Conservation (phyloP, 2,888 invertebrate genomes). For the Cerastoderma edule region DNA sequence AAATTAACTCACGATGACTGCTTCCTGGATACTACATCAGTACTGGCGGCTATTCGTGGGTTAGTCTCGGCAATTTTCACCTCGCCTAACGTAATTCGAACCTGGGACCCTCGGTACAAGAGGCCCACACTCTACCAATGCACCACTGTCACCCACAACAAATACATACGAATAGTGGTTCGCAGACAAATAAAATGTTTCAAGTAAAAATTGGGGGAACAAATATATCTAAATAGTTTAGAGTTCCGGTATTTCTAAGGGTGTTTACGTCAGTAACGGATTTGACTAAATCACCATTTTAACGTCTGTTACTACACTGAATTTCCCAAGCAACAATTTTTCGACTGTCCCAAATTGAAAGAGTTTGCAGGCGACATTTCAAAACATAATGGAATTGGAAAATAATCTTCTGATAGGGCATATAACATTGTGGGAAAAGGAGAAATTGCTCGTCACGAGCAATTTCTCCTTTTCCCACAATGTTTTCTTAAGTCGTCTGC, state of each 20-base stretch:
- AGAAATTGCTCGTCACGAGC: neutral
- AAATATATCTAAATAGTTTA: too few species aligned
- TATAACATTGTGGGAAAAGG: neutral
- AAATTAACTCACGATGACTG: too few species aligned
- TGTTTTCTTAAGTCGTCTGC: slow-evolving; percentile 10
- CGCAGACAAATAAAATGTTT: too few species aligned
- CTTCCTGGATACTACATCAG: too few species aligned
- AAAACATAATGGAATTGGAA: neutral
- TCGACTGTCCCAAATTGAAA: neutral
- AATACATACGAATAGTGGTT: too few species aligned
- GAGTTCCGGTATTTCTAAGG: neutral
- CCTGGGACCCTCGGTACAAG: too few species aligned
- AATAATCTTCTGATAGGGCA: neutral
- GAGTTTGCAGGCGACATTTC: neutral
- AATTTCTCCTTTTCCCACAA: neutral
- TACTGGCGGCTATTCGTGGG: too few species aligned
- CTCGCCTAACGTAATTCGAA: too few species aligned
- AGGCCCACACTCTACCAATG: too few species aligned
- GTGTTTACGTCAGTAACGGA: neutral
- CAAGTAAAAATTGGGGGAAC: too few species aligned
- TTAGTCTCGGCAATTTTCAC: too few species aligned
- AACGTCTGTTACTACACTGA: neutral
- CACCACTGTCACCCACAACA: too few species aligned
- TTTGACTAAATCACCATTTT: neutral
- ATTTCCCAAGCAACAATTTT: neutral